Evolutionary conservation across 2,797 vertebrate genomes (phyloP).

Genomic region (Dallia pectoralis): DNA sequence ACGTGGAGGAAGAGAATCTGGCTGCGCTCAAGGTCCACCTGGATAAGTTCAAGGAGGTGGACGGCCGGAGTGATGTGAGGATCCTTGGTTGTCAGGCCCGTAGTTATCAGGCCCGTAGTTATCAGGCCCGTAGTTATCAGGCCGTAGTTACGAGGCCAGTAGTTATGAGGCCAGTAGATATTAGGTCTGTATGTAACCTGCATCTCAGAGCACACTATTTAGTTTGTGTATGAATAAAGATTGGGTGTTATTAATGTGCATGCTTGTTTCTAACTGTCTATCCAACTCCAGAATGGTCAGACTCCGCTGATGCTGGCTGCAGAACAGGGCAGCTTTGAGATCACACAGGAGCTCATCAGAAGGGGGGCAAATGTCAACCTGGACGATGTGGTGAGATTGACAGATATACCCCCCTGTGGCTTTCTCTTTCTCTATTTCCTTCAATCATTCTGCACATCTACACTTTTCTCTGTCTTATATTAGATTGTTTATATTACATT

Average conservation of each 20-base stretch:
- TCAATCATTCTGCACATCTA: neutral
- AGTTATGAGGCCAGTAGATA: no score
- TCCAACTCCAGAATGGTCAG: slow-evolving; percentile 84
- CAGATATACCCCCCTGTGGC: no score
- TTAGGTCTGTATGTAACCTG: no score
- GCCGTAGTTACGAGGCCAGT: no score
- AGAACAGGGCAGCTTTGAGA: slow-evolving; percentile 94
- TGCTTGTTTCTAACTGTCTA: neutral
- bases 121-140: no score
- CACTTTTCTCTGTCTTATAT: neutral
- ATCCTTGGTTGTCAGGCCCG: neutral
- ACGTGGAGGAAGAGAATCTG: slow-evolving; percentile 96
- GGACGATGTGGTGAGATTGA: slow-evolving; percentile 85
- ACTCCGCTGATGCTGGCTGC: slow-evolving; percentile 94
- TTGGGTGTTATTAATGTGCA: neutral
- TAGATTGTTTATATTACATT: no score
- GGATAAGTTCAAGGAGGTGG: slow-evolving; percentile 95
- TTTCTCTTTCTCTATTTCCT: neutral
- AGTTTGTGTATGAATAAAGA: neutral
- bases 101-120: neutral
- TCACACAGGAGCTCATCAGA: slow-evolving; percentile 90
- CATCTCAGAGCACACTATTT: no score
- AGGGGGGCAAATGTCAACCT: slow-evolving; percentile 94
- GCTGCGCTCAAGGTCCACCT: slow-evolving; percentile 85
- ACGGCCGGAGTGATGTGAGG: slow-evolving; percentile 93